Percentiles rank a stretch among this genome's conserved stretches.
These are phyloP conservation scores for Pimephales promelas DNA, from an alignment of 2,113 vertebrate species.

Conservation along the genomic window DNA sequence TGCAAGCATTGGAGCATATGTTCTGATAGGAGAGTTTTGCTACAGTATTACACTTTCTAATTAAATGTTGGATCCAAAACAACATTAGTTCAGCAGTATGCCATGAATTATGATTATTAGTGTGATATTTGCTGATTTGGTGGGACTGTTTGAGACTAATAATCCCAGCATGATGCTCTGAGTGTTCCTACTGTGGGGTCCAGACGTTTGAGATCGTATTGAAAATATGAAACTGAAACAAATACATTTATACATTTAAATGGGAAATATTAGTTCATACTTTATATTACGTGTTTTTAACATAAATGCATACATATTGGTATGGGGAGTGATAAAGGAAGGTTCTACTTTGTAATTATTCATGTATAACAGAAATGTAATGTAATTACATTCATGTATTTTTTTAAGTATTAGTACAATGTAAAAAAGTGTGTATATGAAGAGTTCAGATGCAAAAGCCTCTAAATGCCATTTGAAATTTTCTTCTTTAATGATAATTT, in stretches of 20 bases:
- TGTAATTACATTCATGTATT: too few species aligned
- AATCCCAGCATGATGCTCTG: slow-evolving; percentile 9
- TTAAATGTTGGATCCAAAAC: not conserved
- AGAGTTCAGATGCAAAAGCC: too few species aligned
- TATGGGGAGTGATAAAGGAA: too few species aligned
- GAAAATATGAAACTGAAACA: not conserved
- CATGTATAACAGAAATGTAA: too few species aligned
- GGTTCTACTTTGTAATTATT: too few species aligned
- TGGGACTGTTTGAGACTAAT: not conserved
- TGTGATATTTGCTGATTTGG: not conserved
- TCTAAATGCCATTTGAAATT: too few species aligned
- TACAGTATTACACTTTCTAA: not conserved
- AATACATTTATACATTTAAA: not conserved
- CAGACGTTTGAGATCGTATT: not conserved
- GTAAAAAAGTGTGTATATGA: too few species aligned
- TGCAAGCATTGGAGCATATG: slow-evolving; percentile 48
- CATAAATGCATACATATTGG: too few species aligned
- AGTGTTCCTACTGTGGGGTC: not conserved
- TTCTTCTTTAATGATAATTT: too few species aligned
- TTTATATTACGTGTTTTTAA: too few species aligned
- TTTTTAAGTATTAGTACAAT: too few species aligned
- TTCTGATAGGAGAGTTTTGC: slow-evolving; percentile 38
- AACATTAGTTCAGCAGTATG: not conserved
- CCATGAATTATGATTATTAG: not conserved
- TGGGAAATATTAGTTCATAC: not conserved